phyloP scores from a whole-genome alignment of 2,797 vertebrate genomes.

The Peromyscus attwateri region DNA sequence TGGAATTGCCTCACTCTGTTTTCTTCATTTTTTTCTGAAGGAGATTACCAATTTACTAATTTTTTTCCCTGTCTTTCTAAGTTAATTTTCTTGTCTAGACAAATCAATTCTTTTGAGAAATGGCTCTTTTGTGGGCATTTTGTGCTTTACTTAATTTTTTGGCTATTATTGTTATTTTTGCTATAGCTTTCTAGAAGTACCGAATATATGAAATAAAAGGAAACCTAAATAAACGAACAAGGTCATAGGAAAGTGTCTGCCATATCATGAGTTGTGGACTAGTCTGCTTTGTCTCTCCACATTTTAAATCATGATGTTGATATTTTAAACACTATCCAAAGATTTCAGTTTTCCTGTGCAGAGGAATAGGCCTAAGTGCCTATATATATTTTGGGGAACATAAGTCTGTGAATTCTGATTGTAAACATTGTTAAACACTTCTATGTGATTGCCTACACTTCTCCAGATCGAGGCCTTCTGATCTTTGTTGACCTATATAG shows the following conservation, averaged over 20 bases:
- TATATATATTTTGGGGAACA: too few species aligned
- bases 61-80: not conserved
- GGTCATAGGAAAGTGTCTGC: too few species aligned
- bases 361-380: not conserved
- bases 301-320: not conserved
- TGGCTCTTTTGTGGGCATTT: not conserved
- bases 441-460: not conserved
- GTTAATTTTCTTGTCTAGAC: not conserved
- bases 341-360: not conserved
- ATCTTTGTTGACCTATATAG: not conserved
- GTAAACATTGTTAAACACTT: not conserved
- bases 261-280: not conserved
- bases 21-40: not conserved
- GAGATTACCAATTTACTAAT: too few species aligned
- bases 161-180: not conserved
- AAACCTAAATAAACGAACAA: not conserved
- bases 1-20: not conserved
- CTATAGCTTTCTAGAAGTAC: not conserved
- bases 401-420: not conserved
- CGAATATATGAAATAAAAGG: not conserved
- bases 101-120: not conserved
- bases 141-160: not conserved
- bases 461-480: not conserved
- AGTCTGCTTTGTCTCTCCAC: not conserved
- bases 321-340: not conserved